These are phyloP conservation scores for Ectemnius cavifrons DNA, from an alignment of 2,888 invertebrate species.

Conservation along the genomic window DNA sequence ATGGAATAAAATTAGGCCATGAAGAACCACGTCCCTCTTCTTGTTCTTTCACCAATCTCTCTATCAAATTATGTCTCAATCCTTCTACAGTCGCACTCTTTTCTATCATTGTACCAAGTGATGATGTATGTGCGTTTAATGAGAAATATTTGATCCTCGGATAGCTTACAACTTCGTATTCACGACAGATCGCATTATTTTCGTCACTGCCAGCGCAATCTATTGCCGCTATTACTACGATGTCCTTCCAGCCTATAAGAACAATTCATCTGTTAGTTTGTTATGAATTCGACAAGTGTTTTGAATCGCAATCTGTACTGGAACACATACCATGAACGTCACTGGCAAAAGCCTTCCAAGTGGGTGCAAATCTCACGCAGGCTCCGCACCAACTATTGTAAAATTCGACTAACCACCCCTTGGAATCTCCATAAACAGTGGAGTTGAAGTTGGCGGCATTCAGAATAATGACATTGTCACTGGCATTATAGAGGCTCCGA, in stretches of 20 bases:
- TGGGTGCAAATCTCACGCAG: conserved; percentile 93
- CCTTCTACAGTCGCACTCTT: conserved; percentile 80
- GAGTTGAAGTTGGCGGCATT: conserved; percentile 84
- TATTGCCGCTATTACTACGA: conserved; percentile 87
- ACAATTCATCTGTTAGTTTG: neutral
- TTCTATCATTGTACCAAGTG: conserved; percentile 82
- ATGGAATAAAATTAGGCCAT: conserved; percentile 84
- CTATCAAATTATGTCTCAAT: conserved; percentile 81
- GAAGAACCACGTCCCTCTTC: conserved; percentile 80
- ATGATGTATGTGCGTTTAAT: conserved; percentile 82
- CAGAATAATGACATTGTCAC: conserved; percentile 84
- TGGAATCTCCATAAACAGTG: conserved; percentile 82
- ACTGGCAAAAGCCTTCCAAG: conserved; percentile 89
- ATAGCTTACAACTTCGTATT: conserved; percentile 93
- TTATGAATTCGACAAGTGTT: neutral
- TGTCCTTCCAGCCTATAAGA: conserved; percentile 84
- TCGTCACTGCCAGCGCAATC: conserved; percentile 89
- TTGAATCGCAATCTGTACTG: neutral
- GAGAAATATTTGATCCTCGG: conserved; percentile 91
- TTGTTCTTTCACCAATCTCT: conserved; percentile 82
- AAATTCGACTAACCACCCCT: conserved; percentile 91
- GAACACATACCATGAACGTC: conserved; percentile 79
- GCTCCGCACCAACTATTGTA: conserved; percentile 98
- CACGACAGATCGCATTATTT: conserved; percentile 92
- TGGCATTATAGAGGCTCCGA: conserved; percentile 83